Percentiles rank a stretch among this genome's conserved stretches.
Evolutionary conservation across 2,113 vertebrate genomes (phyloP).

Genomic region (Micromys minutus): DNA sequence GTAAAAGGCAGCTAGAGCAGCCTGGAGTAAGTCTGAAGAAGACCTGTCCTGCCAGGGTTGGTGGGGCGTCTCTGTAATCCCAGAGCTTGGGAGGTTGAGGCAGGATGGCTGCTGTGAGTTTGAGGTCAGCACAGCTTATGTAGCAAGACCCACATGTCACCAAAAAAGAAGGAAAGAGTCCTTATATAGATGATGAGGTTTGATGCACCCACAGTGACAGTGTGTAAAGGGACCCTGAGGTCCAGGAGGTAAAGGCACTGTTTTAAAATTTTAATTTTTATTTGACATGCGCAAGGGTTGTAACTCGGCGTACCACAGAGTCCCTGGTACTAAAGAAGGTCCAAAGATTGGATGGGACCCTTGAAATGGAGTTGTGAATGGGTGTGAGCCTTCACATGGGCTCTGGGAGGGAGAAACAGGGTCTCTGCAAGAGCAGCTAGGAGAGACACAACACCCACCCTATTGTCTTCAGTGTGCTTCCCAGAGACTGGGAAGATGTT

Average conservation of each 20-base stretch:
- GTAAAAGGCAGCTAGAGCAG: constrained; percentile 22
- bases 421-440: neutral
- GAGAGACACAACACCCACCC: neutral
- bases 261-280: neutral
- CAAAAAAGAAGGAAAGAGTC: neutral
- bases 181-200: neutral
- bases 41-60: neutral
- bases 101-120: neutral
- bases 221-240: neutral
- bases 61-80: neutral
- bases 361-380: neutral
- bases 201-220: neutral
- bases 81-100: neutral
- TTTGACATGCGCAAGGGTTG: neutral
- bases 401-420: neutral
- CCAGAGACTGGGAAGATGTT: neutral
- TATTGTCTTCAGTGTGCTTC: neutral
- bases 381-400: neutral
- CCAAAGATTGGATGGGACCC: neutral
- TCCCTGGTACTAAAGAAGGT: neutral
- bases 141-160: neutral
- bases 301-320: neutral
- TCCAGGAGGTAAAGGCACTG: neutral
- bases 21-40: neutral
- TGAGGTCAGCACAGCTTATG: neutral